phyloP scores from a whole-genome alignment of 1,140 invertebrate species.

The Matsumurasca onukii region DNA sequence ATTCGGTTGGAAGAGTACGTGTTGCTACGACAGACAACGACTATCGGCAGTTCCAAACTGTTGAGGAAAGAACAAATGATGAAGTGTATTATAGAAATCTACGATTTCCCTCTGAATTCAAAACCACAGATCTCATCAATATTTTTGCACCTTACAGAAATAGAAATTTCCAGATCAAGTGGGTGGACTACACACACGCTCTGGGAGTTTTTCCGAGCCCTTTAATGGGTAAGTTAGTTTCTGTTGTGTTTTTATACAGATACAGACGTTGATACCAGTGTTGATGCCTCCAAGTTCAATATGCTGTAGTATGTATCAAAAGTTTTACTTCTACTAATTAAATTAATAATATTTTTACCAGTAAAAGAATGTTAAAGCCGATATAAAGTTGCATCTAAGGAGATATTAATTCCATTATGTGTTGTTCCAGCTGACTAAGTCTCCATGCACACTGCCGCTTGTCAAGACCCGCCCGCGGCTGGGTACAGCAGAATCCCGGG shows the following conservation, averaged over 20 bases:
- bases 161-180: conserved; percentile 84
- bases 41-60: conserved; percentile 60
- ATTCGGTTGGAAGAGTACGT: conserved; percentile 73
- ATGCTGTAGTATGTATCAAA: too few species aligned
- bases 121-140: conserved; percentile 77
- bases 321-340: too few species aligned
- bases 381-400: too few species aligned
- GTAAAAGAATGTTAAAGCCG: too few species aligned
- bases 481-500: conserved; percentile 75
- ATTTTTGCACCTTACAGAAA: conserved; percentile 64
- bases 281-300: too few species aligned
- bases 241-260: too few species aligned
- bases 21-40: conserved; percentile 70
- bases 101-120: conserved; percentile 84
- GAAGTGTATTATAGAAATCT: conserved; percentile 87
- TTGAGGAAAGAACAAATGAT: conserved; percentile 57
- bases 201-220: conserved; percentile 86
- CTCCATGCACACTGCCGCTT: conserved; percentile 68
- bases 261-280: too few species aligned
- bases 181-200: conserved; percentile 93
- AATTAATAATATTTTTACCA: too few species aligned
- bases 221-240: conserved; percentile 66
- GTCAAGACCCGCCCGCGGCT: conserved; percentile 76
- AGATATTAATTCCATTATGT: too few species aligned
- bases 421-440: conserved; percentile 78